A percentile compares a stretch with the other conserved stretches of the same genome.
Conservation (phyloP, 2,888 invertebrate genomes). For the Ophioninae sp. region DNA sequence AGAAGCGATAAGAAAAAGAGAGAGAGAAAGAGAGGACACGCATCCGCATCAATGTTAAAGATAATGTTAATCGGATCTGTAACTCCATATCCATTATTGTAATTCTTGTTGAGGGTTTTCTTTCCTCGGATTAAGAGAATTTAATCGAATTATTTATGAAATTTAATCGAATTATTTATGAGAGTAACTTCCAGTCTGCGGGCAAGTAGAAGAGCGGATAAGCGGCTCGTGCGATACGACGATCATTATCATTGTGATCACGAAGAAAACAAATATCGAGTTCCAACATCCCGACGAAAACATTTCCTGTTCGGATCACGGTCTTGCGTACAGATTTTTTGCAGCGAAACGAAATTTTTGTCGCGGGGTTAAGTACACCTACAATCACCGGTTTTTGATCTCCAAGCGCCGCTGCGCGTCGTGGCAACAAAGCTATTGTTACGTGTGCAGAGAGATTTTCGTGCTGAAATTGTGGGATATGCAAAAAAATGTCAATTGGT, state of each 20-base stretch:
- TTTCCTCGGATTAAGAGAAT: constrained; percentile 24
- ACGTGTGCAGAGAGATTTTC: too few species aligned
- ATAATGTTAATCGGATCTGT: constrained; percentile 33
- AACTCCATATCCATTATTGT: constrained; percentile 37
- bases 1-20: not conserved
- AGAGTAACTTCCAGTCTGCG: not conserved
- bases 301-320: too few species aligned
- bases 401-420: too few species aligned
- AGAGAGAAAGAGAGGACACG: not conserved
- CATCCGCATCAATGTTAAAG: constrained; percentile 30
- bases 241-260: not conserved
- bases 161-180: constrained; percentile 28
- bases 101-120: constrained; percentile 34
- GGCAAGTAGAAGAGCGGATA: not conserved
- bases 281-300: not conserved
- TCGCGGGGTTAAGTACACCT: too few species aligned
- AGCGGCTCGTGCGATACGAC: not conserved
- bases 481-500: too few species aligned
- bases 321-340: too few species aligned
- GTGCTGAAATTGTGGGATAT: too few species aligned
- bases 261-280: not conserved
- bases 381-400: too few species aligned
- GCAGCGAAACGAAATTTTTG: too few species aligned
- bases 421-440: too few species aligned
- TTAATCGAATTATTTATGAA: constrained; percentile 25